Conservation (phyloP, 1,140 invertebrate species). For the Pseudoatta argentina region DNA sequence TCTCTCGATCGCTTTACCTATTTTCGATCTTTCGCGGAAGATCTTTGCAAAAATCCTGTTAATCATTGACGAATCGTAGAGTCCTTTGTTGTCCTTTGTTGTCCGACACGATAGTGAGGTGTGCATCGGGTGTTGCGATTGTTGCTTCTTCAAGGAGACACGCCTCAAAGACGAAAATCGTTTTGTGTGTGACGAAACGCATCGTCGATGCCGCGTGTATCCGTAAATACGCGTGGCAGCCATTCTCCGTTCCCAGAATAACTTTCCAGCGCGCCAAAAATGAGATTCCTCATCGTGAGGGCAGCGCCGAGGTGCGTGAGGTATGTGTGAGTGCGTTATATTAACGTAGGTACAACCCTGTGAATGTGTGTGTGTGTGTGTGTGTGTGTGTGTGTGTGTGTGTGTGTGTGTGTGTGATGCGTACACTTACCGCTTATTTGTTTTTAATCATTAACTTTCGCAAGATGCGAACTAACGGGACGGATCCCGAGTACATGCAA, state of each 20-base stretch:
- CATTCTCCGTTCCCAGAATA: constrained; percentile 81
- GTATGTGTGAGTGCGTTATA: background rate
- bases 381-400: background rate
- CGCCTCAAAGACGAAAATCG: constrained; percentile 56
- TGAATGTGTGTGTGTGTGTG: no score
- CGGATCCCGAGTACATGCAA: constrained; percentile 22
- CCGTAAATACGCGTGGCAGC: constrained; percentile 82
- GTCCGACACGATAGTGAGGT: background rate
- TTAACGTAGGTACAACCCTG: no score
- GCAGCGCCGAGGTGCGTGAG: constrained; percentile 9
- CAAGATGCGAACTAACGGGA: constrained; percentile 26
- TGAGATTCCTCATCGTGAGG: constrained; percentile 76
- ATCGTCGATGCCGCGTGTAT: constrained; percentile 59
- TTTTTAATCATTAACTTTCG: constrained; percentile 53
- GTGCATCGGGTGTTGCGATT: background rate
- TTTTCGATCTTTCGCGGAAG: constrained; percentile 38
- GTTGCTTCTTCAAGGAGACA: background rate
- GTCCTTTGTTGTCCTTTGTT: constrained; percentile 38
- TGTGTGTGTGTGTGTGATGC: background rate
- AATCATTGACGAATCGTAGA: background rate
- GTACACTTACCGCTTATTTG: background rate
- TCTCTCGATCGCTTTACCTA: background rate
- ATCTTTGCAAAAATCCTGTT: constrained; percentile 27
- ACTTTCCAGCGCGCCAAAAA: constrained; percentile 76
- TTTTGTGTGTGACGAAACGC: constrained; percentile 81